Percentiles rank a stretch among this genome's conserved stretches.
Evolutionary conservation across 2,113 vertebrate genomes (phyloP).

Genomic region (Ammospiza caudacuta): DNA sequence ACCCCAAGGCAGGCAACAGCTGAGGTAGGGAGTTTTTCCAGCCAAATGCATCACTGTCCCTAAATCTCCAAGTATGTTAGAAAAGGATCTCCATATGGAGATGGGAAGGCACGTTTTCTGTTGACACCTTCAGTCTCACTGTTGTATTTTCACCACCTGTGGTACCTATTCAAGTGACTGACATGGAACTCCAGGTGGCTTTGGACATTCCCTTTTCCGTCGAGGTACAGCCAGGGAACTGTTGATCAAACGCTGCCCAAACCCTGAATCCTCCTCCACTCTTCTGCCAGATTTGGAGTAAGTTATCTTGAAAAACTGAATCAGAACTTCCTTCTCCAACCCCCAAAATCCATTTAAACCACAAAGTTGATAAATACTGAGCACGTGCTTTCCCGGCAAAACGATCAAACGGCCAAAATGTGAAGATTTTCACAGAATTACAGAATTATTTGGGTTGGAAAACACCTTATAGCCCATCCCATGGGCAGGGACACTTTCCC

Average conservation of each 20-base stretch:
- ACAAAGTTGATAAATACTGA: fast-evolving
- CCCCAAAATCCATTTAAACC: neutral
- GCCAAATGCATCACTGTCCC: neutral
- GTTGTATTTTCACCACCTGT: neutral
- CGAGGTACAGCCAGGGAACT: neutral
- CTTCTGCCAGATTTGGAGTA: too few species aligned
- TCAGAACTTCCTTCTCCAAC: neutral
- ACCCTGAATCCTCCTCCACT: neutral
- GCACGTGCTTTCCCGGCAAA: fast-evolving
- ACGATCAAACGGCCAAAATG: neutral
- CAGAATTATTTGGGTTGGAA: neutral
- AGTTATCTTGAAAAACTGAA: neutral
- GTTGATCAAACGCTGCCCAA: neutral
- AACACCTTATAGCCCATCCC: neutral
- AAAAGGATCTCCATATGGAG: neutral
- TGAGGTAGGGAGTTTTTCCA: neutral
- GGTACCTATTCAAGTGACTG: neutral
- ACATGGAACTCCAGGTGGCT: neutral
- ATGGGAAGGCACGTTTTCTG: fast-evolving
- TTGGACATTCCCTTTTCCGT: neutral
- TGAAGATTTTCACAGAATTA: neutral
- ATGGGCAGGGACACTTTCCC: neutral
- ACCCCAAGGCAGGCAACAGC: neutral
- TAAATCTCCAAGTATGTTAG: fast-evolving
- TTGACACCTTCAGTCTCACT: neutral